Base-by-base conservation (phyloP, 2,113 vertebrate species). In the Cynopterus brachyotis region DNA sequence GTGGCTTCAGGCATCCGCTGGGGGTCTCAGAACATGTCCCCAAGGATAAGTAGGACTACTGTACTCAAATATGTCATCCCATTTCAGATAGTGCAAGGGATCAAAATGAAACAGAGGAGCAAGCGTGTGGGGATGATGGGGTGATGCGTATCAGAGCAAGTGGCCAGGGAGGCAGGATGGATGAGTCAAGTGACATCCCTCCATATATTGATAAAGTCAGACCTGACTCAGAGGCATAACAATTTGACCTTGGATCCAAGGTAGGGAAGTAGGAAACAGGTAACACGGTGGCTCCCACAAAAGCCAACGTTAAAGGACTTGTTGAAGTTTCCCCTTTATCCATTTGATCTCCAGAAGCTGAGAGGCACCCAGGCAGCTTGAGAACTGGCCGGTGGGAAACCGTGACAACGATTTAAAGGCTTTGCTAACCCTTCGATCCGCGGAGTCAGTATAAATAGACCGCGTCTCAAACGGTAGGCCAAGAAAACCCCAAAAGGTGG, bases 401-500 rank as follows among this genome's bases (percentile, higher is more conserved):
- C 59, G 72, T 42, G 73, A 96, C 45, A 37, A 7, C 0, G 0
- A 78, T 64, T 96, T 59, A 95, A 84, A 98, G 91, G 15, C 0
- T 37, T 95, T 86, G 82, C 93, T 95, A 70, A 84, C 98, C 91
- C 91, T 75, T 75, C 69, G 70, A 95, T 95, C 98, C 98, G 84
- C 95, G 93, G 93, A 95, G 95, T 97, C 96, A 91, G 4, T 98
- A 96, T 97, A 98, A 98, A 97, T 30, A 94, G 32, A 47, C 95
- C 57, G 78, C 94, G 89, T 90, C 98, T 97, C 97, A 94, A 98
- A 98, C 98, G 87, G 97, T 98, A 97, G 98, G 96, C 37, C 95
- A 64, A 80, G 93, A 83, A 76, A 7, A 55, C 35, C 95, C 66
- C 9, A 22, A 86, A 97, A 94, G 96, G 96, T 55, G 42, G 96